Evolutionary conservation across 1,140 invertebrate species (phyloP).

Genomic region (Aphaenogaster rudis): DNA sequence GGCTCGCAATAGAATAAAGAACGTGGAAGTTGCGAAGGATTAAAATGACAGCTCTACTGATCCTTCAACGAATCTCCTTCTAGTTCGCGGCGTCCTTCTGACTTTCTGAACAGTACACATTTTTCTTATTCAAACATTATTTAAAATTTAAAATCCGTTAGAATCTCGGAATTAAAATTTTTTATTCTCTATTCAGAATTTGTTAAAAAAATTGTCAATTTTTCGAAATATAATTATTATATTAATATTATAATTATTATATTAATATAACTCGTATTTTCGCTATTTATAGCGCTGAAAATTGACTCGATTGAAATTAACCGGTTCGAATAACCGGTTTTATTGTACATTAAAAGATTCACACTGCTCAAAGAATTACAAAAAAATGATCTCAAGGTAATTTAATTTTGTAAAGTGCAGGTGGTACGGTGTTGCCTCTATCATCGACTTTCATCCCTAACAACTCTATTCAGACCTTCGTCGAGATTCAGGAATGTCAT

Average conservation of each 20-base stretch:
- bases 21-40: neutral
- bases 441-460: conserved; percentile 1
- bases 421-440: neutral
- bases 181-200: neutral
- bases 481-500: conserved; percentile 16
- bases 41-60: conserved; percentile 7
- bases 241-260: neutral
- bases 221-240: neutral
- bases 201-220: neutral
- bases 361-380: neutral
- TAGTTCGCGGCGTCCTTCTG: neutral
- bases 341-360: neutral
- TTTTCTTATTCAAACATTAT: conserved; percentile 14
- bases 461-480: neutral
- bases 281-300: neutral
- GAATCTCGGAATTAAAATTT: neutral
- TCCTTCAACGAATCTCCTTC: neutral
- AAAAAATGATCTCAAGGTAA: neutral
- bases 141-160: neutral
- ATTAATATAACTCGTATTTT: neutral
- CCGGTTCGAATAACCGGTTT: neutral
- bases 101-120: neutral
- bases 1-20: neutral
- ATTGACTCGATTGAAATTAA: neutral
- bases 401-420: neutral